These are phyloP conservation scores for Heteropelma amictum DNA, from an alignment of 2,888 invertebrate genomes.

Conservation along the genomic window DNA sequence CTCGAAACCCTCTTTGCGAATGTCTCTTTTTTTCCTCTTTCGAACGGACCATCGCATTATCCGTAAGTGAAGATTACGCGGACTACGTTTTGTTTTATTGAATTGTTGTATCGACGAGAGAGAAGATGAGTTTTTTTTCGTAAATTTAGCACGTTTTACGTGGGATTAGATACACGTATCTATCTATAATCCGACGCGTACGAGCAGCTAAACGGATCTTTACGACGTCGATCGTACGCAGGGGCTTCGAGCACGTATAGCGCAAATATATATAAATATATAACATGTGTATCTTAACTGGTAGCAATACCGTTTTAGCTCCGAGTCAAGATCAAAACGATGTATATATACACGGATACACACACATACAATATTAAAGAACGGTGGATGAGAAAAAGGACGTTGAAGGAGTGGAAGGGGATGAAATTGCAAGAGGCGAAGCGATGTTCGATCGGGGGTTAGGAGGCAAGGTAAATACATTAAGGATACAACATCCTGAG, in stretches of 20 bases:
- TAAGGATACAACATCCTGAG: conserved; percentile 74
- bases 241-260: conserved; percentile 31
- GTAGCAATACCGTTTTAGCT: conserved; percentile 21
- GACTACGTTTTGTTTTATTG: conserved; percentile 11
- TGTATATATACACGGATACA: conserved; percentile 1
- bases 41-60: too few species aligned
- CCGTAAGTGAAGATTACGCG: not conserved
- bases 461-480: conserved; percentile 76
- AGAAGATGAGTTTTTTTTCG: conserved; percentile 1
- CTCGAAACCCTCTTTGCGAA: too few species aligned
- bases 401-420: conserved; percentile 18
- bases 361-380: not conserved
- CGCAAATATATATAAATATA: too few species aligned
- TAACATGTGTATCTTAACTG: conserved; percentile 25
- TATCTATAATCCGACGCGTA: conserved; percentile 52
- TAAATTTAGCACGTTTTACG: conserved; percentile 19
- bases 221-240: conserved; percentile 50
- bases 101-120: not conserved
- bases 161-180: conserved; percentile 40
- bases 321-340: conserved; percentile 27
- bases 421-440: conserved; percentile 27
- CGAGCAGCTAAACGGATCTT: conserved; percentile 60
- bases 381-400: conserved; percentile 28
- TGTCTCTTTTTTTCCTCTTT: too few species aligned
- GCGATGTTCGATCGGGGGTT: conserved; percentile 68